Evolutionary conservation across 2,113 vertebrate species (phyloP).

Genomic region (Melospiza georgiana): DNA sequence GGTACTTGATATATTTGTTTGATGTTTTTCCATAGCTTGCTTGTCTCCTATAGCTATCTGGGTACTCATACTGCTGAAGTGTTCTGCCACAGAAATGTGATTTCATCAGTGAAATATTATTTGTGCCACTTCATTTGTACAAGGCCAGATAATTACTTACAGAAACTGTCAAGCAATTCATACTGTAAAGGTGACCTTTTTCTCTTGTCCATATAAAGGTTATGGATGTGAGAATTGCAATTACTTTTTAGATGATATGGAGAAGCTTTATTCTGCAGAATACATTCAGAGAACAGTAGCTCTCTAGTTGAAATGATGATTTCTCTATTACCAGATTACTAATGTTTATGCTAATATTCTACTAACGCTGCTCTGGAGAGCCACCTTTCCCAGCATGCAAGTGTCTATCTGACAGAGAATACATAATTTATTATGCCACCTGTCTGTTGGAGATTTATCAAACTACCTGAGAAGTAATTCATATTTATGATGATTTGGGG

Average conservation of each 20-base stretch:
- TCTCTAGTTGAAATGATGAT: conserved; percentile 45
- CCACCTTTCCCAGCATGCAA: conserved; percentile 57
- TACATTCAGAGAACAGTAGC: conserved; percentile 23
- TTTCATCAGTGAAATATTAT: conserved; percentile 49
- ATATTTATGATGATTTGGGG: conserved; percentile 60
- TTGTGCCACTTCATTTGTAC: conserved; percentile 57
- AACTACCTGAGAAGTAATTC: conserved; percentile 27
- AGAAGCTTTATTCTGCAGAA: conserved; percentile 33
- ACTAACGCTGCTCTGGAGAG: conserved; percentile 41
- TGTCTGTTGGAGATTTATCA: conserved; percentile 56
- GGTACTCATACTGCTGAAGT: background rate
- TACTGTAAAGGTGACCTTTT: conserved; percentile 57
- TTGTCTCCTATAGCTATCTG: background rate
- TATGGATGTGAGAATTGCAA: conserved; percentile 57
- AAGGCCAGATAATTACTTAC: conserved; percentile 58
- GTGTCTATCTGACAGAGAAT: conserved; percentile 25
- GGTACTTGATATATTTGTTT: background rate
- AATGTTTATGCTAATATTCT: conserved; percentile 62
- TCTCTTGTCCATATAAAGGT: conserved; percentile 57
- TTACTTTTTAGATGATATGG: conserved; percentile 57
- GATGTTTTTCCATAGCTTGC: conserved; percentile 3
- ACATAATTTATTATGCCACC: conserved; percentile 63
- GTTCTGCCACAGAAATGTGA: background rate
- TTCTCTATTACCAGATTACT: conserved; percentile 57
- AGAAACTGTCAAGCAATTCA: conserved; percentile 51